phyloP scores from a whole-genome alignment of 1,140 invertebrate species.

The Lanistes nyassanus region DNA sequence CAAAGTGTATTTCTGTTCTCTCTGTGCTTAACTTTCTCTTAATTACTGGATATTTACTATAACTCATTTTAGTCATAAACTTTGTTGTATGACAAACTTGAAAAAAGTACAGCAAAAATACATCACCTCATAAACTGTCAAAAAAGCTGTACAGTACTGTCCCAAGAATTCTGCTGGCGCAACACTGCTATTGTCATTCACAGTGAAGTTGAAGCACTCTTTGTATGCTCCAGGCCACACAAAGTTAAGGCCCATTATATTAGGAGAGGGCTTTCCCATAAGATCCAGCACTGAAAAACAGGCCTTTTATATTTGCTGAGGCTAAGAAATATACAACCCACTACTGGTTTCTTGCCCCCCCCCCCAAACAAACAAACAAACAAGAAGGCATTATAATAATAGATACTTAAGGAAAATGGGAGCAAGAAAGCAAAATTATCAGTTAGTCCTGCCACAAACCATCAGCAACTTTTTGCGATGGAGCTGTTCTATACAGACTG shows the following conservation, averaged over 20 bases:
- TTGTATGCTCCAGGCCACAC: slow-evolving; percentile 28
- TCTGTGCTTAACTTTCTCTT: no score
- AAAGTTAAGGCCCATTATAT: slow-evolving; percentile 10
- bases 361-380: neutral
- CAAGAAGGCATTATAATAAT: neutral
- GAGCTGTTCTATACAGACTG: no score
- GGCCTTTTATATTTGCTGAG: neutral
- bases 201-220: slow-evolving; percentile 17
- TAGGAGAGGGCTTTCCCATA: slow-evolving; percentile 20
- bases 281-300: slow-evolving; percentile 32
- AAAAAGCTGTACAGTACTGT: slow-evolving; percentile 19
- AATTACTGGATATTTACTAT: no score
- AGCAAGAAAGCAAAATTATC: neutral
- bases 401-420: neutral
- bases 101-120: no score
- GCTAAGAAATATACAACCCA: neutral
- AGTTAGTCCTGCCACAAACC: no score
- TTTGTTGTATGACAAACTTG: no score
- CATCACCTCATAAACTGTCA: neutral
- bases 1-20: no score
- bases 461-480: no score
- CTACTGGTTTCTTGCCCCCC: neutral
- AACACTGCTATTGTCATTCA: slow-evolving; percentile 4
- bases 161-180: slow-evolving; percentile 9
- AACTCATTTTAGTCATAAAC: no score